Percentiles rank a stretch among this genome's conserved stretches.
Conservation (phyloP, 2,888 invertebrate genomes). For the Pimpla rufipes region DNA sequence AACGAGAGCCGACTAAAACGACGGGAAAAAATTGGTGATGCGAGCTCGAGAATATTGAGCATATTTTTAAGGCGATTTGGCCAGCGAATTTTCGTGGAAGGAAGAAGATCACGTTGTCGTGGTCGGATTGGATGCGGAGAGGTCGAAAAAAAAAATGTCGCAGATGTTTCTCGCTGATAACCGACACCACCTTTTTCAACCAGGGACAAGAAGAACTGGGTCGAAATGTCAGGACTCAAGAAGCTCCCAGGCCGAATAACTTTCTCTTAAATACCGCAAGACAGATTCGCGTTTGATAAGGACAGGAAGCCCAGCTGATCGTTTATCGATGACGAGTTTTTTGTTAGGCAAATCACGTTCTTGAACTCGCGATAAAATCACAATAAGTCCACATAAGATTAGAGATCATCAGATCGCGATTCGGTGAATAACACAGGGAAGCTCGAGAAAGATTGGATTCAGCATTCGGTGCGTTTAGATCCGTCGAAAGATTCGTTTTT, state of each 20-base stretch:
- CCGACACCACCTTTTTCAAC: neutral
- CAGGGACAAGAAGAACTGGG: neutral
- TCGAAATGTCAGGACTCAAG: neutral
- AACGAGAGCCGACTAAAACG: neutral
- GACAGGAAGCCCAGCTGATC: constrained; percentile 2
- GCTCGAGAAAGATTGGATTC: neutral
- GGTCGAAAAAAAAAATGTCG: neutral
- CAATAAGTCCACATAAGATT: constrained; percentile 53
- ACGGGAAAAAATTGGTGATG: neutral
- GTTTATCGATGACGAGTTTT: neutral
- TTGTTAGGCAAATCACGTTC: neutral
- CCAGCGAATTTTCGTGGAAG: constrained; percentile 2
- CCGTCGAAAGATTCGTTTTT: neutral
- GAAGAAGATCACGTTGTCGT: constrained; percentile 17
- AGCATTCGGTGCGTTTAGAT: neutral
- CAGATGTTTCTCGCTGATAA: neutral
- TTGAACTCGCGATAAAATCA: neutral
- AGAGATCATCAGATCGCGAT: constrained; percentile 19
- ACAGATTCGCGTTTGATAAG: constrained; percentile 21
- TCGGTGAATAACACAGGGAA: neutral
- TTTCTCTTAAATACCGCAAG: neutral
- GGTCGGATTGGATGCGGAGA: neutral
- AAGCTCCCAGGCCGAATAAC: constrained; percentile 7
- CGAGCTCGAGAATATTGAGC: neutral
- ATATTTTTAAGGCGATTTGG: neutral